phyloP scores from a whole-genome alignment of 1,140 invertebrate genomes.

The Drosophila tani region DNA sequence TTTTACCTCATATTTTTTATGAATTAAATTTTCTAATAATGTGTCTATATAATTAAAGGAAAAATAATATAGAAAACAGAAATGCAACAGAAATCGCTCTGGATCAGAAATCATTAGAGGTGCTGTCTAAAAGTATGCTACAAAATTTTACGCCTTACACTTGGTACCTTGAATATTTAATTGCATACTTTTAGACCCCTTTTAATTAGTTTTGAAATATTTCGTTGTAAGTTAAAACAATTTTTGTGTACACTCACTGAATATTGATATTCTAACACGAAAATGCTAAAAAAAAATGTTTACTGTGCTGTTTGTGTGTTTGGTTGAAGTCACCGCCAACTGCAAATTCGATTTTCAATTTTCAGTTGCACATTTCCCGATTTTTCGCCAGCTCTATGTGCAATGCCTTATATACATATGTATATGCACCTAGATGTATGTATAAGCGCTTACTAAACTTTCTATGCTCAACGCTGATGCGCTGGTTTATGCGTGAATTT shows the following conservation, averaged over 20 bases:
- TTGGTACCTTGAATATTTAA: not conserved
- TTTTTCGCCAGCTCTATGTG: conserved; percentile 11
- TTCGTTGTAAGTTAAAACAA: not conserved
- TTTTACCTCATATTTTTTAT: not conserved
- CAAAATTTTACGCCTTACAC: not conserved
- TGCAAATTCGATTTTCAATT: conserved; percentile 74
- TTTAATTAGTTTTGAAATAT: not conserved
- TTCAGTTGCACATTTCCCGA: conserved; percentile 68
- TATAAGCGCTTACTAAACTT: conserved; percentile 26
- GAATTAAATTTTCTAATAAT: no score
- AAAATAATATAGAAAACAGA: no score
- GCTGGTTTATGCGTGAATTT: conserved; percentile 39
- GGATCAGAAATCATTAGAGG: not conserved
- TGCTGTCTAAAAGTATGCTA: not conserved
- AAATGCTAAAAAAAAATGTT: not conserved
- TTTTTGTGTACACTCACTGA: not conserved
- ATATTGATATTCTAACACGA: not conserved
- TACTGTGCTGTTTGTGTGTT: conserved; percentile 11
- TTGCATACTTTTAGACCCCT: no score
- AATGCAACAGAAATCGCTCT: no score
- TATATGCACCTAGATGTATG: not conserved
- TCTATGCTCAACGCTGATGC: conserved; percentile 26
- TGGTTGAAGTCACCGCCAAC: conserved; percentile 26
- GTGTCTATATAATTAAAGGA: no score
- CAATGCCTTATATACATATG: not conserved